A percentile compares a stretch with the other conserved stretches of the same genome.
Conservation (phyloP, 2,797 vertebrate species). For the Pipistrellus pygmaeus region DNA sequence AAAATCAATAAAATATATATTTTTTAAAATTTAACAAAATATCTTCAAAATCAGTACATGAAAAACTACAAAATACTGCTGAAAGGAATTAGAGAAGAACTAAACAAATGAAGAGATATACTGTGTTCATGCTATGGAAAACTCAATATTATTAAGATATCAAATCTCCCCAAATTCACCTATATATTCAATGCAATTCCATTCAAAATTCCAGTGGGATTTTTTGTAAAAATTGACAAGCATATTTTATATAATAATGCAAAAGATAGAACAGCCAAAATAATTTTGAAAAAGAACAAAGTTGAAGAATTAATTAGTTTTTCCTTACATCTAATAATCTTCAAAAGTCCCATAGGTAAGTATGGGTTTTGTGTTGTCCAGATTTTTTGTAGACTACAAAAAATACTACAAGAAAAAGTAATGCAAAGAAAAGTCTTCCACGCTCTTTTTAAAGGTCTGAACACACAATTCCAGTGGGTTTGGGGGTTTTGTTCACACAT, state of each 20-base stretch:
- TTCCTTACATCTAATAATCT: not conserved
- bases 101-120: not conserved
- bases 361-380: not conserved
- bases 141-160: not conserved
- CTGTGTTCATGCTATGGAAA: not conserved
- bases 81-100: not conserved
- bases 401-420: not conserved
- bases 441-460: not conserved
- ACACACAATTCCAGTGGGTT: not conserved
- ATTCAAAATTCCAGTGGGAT: not conserved
- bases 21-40: not conserved
- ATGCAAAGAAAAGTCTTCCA: not conserved
- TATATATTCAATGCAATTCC: not conserved
- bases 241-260: not conserved
- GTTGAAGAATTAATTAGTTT: not conserved
- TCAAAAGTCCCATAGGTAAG: not conserved
- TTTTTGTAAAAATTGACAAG: not conserved
- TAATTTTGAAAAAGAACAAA: conserved; percentile 23
- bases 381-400: not conserved
- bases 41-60: not conserved
- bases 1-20: no score
- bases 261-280: not conserved
- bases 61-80: not conserved
- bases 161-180: not conserved
- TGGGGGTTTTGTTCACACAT: not conserved